Evolutionary conservation across 2,113 vertebrate species (phyloP), one percentile per base, ranked within the genome.

Genomic region (Thomomys bottae): DNA sequence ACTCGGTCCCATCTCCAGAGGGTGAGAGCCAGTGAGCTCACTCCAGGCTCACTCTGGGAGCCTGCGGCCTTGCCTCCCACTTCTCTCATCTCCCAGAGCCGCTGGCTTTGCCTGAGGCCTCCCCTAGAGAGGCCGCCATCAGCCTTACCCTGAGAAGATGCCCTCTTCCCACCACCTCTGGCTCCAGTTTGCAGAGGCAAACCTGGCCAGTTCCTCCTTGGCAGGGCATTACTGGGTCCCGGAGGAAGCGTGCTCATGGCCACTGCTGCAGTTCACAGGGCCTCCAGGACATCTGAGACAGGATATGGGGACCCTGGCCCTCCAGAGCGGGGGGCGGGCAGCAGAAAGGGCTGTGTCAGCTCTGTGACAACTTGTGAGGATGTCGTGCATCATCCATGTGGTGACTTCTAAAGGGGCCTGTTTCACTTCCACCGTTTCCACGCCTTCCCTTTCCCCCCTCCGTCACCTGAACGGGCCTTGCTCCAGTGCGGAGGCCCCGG

Each of bases 141-240:
- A 8, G 8, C 28, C 80, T 23, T 34, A 86, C 85, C 63, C 92
- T 82, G 94, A 89, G 20, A 49, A 49, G 14, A 49, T 49, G 45
- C 45, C 45, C 45, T 54, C 49, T 79, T 30, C n/a, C 64, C n/a
- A n/a, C n/a, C n/a, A n/a, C 64, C 36, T 32, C 45, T n/a, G 84
- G 18, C 79, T 36, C 78, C 81, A 0, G 36, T 3, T 15, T 67
- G 36, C 30, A 94, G 57, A 12, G 82, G 75, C 12, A 83, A 1
- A 5, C 93, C 87, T 49, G 94, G 87, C 36, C 90, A 88, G 40
- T 81, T 93, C 64, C 93, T 93, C 64, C 79, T 30, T 87, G 28
- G 45, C 87, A 64, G 86, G 11, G 49, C 20, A 3, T 78, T 30
- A 23, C 76, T 88, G 80, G 36, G 57, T 40, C 49, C 4, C 23